phyloP scores from a whole-genome alignment of 2,888 invertebrate genomes.

The Spodoptera littoralis region DNA sequence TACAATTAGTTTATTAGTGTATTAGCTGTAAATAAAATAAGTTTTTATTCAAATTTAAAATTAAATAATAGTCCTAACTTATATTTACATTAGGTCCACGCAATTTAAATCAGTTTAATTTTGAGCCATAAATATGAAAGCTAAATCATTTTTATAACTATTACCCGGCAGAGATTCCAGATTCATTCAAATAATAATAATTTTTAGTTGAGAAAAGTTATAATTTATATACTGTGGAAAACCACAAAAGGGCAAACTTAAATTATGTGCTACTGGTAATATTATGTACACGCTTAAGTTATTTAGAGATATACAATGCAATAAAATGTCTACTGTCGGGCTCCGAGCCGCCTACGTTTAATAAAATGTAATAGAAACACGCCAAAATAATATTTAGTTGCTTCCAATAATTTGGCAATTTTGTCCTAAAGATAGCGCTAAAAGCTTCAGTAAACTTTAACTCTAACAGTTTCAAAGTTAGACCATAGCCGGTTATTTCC shows the following conservation, averaged over 20 bases:
- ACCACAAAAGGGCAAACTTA: slow-evolving; percentile 9
- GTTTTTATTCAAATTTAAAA: slow-evolving; percentile 51
- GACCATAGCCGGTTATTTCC: slow-evolving; percentile 52
- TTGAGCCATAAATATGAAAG: slow-evolving; percentile 54
- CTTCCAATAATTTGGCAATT: slow-evolving; percentile 50
- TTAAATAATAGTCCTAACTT: slow-evolving; percentile 56
- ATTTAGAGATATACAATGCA: slow-evolving; percentile 59
- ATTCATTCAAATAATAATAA: slow-evolving; percentile 27
- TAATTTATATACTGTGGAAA: slow-evolving; percentile 11
- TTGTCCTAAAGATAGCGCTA: slow-evolving; percentile 54
- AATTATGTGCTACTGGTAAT: slow-evolving; percentile 37
- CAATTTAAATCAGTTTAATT: slow-evolving; percentile 53
- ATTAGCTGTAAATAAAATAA: slow-evolving; percentile 58
- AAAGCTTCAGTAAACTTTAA: slow-evolving; percentile 44
- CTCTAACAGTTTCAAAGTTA: slow-evolving; percentile 45
- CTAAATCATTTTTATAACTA: slow-evolving; percentile 45
- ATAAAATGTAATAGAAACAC: slow-evolving; percentile 44
- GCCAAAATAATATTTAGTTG: slow-evolving; percentile 51
- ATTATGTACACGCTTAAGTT: slow-evolving; percentile 53
- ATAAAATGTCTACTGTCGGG: slow-evolving; percentile 59
- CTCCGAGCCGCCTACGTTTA: slow-evolving; percentile 60
- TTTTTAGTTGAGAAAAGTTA: slow-evolving; percentile 21
- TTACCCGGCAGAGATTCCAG: slow-evolving; percentile 62
- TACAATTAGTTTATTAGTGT: slow-evolving; percentile 57
- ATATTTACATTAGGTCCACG: slow-evolving; percentile 60